Evolutionary conservation across 2,797 vertebrate genomes (phyloP), one percentile per base, ranked within the genome.

Genomic region (Lutjanus argentimaculatus): DNA sequence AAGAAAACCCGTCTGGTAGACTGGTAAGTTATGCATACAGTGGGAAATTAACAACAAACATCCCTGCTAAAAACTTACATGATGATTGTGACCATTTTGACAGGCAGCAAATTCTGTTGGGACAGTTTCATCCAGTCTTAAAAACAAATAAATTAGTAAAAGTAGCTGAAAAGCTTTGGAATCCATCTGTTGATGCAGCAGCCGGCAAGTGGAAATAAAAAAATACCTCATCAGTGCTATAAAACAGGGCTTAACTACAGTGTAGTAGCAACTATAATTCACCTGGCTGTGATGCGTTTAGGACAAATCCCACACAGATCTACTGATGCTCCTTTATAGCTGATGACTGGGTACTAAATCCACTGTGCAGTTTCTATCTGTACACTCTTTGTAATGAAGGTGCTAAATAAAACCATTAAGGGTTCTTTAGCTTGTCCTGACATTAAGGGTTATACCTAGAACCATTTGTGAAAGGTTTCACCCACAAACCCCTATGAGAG

Each of bases 201-300:
- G 78, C 75, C 52, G n/a, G 79, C 58, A 22, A 67, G 77, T 75
- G 45, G 56, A 79, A 72, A 68, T 67, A 67, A 82, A 87, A 77
- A 82, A 83, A 78, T 7, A 83, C 59, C 58, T 78, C 40, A 84
- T 86, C 70, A 70, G 74, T 19, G 66, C 88, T 7, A 66, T 86
- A 79, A 89, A 88, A 79, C 67, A 71, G 1, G 74, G 57, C 75
- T 84, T 88, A 83, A 90, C 71, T 75, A 74, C 52, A 86, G 63
- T 55, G 61, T 87, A 91, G 88, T 83, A 84, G 85, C 82, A 76
- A 69, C 75, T 59, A 85, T 84, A 79, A 87, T 72, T 90, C 75
- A 87, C 58, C 73, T 52, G 77, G 74, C 30, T 59, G 71, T 45
- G 56, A 72, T 70, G 78, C 64, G 66, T 86, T 84, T 62, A 42